Evolutionary conservation across 1,140 invertebrate species (phyloP).

Genomic region (Apis mellifera): DNA sequence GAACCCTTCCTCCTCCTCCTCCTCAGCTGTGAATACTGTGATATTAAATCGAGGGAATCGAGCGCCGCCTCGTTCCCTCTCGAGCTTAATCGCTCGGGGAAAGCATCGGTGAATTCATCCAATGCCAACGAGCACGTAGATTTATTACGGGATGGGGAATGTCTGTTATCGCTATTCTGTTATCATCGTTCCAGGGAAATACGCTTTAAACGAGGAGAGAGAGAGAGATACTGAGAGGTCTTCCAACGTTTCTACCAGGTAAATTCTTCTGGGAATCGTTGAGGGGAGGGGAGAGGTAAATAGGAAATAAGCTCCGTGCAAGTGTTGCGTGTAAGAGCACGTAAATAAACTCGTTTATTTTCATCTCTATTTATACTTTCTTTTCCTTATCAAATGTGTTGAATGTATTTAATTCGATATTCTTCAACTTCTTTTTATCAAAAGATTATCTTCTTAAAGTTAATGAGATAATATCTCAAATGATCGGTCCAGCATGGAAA

Average conservation of each 20-base stretch:
- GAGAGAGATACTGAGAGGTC: too few relatives aligned
- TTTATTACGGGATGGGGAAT: constrained; percentile 36
- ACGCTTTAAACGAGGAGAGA: neutral
- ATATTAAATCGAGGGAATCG: constrained; percentile 46
- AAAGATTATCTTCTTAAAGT: too few relatives aligned
- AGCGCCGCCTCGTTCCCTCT: constrained; percentile 22
- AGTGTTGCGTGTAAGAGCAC: neutral
- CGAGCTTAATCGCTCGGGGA: constrained; percentile 49
- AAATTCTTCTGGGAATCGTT: neutral
- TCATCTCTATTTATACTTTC: neutral
- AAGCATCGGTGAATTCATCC: constrained; percentile 43
- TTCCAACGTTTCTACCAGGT: too few relatives aligned
- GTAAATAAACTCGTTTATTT: neutral
- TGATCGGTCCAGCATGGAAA: neutral
- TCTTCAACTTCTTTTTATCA: too few relatives aligned
- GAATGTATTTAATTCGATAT: too few relatives aligned
- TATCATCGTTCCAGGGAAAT: constrained; percentile 1
- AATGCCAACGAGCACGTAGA: constrained; percentile 39
- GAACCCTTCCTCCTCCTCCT: too few relatives aligned
- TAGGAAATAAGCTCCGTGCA: neutral
- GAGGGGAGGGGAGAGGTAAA: neutral
- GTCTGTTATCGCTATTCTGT: constrained; percentile 37
- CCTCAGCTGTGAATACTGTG: constrained; percentile 37
- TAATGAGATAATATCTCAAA: neutral
- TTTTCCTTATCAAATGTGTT: too few relatives aligned